phyloP scores from a whole-genome alignment of 1,140 invertebrate species.

The Drosophila miranda region DNA sequence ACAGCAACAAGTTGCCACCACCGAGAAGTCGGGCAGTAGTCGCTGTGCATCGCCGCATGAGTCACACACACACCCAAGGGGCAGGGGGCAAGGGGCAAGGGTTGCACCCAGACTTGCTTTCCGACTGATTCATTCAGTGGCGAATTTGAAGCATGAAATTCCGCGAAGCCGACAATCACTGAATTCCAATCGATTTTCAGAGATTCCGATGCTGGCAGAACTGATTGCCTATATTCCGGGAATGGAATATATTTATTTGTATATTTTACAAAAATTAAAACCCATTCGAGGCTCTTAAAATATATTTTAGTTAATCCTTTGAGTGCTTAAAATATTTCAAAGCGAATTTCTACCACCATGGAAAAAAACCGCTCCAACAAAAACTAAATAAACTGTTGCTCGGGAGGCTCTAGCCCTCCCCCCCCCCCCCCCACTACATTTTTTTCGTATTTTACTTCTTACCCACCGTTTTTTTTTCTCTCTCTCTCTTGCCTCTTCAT shows the following conservation, averaged over 20 bases:
- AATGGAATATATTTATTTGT: no score
- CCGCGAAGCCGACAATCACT: neutral
- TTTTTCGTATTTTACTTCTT: constrained; percentile 49
- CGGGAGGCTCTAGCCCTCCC: neutral
- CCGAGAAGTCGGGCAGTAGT: constrained; percentile 52
- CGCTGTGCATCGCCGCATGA: constrained; percentile 31
- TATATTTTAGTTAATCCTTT: no score
- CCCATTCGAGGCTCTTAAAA: no score
- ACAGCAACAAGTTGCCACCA: constrained; percentile 68
- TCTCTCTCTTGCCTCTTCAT: constrained; percentile 34
- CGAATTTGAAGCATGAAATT: constrained; percentile 3
- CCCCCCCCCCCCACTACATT: neutral
- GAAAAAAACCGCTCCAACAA: constrained; percentile 29
- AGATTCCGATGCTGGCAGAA: neutral
- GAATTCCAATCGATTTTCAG: no score
- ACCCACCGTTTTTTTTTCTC: constrained; percentile 41
- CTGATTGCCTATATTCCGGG: no score
- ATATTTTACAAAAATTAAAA: no score
- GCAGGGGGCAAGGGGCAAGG: constrained; percentile 24
- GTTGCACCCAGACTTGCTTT: constrained; percentile 28
- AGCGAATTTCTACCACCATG: constrained; percentile 6
- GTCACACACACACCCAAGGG: constrained; percentile 42
- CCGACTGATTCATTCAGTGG: constrained; percentile 31
- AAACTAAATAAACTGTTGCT: constrained; percentile 78
- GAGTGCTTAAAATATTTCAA: neutral